phyloP scores from a whole-genome alignment of 1,140 invertebrate species.

The Drosophila orosa region DNA sequence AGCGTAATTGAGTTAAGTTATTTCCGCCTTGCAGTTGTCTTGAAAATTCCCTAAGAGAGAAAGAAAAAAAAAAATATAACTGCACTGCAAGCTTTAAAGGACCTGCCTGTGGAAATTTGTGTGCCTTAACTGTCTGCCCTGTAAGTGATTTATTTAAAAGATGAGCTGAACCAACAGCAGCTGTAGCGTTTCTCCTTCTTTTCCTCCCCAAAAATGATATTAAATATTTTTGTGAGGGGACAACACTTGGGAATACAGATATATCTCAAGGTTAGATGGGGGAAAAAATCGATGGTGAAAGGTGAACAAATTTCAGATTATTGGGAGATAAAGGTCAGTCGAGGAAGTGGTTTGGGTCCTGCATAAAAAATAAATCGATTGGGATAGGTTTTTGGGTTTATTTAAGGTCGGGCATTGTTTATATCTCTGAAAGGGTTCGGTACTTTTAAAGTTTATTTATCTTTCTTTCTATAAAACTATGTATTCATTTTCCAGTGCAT shows the following conservation, averaged over 20 bases:
- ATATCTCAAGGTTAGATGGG: slow-evolving; percentile 1
- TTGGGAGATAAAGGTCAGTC: background rate
- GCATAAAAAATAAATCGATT: background rate
- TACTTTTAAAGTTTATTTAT: background rate
- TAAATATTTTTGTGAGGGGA: slow-evolving; percentile 27
- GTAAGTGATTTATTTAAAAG: slow-evolving; percentile 55
- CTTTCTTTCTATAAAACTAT: too few species aligned
- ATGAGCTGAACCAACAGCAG: slow-evolving; percentile 4
- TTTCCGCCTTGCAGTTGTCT: slow-evolving; percentile 71
- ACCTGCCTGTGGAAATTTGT: slow-evolving; percentile 7
- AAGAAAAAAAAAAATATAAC: background rate
- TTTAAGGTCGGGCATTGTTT: background rate
- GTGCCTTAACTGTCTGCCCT: slow-evolving; percentile 10
- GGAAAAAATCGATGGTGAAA: slow-evolving; percentile 4
- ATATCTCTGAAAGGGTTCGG: background rate
- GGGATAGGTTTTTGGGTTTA: background rate
- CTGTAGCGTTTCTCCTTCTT: slow-evolving; percentile 2
- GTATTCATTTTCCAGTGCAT: background rate
- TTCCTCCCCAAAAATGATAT: background rate
- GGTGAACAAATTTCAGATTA: slow-evolving; percentile 12
- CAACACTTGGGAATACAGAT: background rate
- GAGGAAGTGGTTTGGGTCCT: background rate
- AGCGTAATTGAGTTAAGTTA: slow-evolving; percentile 83
- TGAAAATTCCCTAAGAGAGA: slow-evolving; percentile 14
- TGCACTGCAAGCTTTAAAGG: slow-evolving; percentile 29